Base-by-base conservation (phyloP, 2,113 vertebrate genomes). In the Perca fluviatilis region DNA sequence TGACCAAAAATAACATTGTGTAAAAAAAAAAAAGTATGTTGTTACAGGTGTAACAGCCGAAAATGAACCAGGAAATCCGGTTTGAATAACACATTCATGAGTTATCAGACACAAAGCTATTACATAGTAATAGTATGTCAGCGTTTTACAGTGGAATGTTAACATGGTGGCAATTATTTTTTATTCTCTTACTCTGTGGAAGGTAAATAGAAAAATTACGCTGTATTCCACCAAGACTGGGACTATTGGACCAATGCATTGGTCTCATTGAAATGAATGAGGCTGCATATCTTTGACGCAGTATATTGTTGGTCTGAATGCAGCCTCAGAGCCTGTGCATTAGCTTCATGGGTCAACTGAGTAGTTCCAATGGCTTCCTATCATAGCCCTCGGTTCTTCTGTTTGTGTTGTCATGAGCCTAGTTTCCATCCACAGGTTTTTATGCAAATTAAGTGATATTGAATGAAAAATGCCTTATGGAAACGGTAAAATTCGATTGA, bases 211-310 rank as follows among this genome's bases (percentile, higher is more conserved):
- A 46, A n/a, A 16, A 27, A 13, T 27, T 16, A 16, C 1, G 1
- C 23, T 30, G 50, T n/a, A 47, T 47, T 66, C 18, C 51, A 57
- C 13, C 4, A 58, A 43, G 8, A 77, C 18, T 57, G 61, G 30
- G 61, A 47, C 36, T 43, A n/a, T 6, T 67, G 64, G 54, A 30
- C 36, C 36, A 65, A 49, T 25, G 27, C 43, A 60, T 23, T 11
- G 21, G 13, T 66, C 33, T 68, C 46, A 61, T 19, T 54, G 33
- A 61, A 69, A 65, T 66, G n/a, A 51, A 58, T 23, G 30, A 60
- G 69, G 21, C 51, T 81, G 71, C 36, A 8, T 64, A 36, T n/a
- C 46, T 53, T 81, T 81, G 54, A 60, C 40, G 14, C 47, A 53
- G 30, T 46, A 14, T 57, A 46, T 56, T 63, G 58, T 62, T 68